Percentiles rank a stretch among this genome's conserved stretches.
Evolutionary conservation across 2,888 invertebrate genomes (phyloP).

Genomic region (Drosophila neonasuta): DNA sequence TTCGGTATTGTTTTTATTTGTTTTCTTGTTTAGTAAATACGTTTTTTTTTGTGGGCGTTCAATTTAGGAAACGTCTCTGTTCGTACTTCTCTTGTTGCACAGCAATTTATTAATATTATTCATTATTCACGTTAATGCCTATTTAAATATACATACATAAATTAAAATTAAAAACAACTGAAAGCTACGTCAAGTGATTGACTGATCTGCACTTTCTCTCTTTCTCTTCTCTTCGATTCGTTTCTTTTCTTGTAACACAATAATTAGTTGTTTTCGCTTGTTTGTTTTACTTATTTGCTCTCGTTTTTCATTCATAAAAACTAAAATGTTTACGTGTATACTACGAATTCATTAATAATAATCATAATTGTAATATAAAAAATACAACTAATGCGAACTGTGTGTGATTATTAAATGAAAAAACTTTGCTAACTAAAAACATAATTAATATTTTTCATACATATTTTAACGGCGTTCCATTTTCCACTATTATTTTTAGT

Average conservation of each 20-base stretch:
- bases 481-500: slow-evolving; percentile 38
- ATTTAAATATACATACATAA: slow-evolving; percentile 50
- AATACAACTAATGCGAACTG: slow-evolving; percentile 13
- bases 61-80: slow-evolving; percentile 43
- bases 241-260: slow-evolving; percentile 22
- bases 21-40: slow-evolving; percentile 15
- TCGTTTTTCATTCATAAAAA: slow-evolving; percentile 6
- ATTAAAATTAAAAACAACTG: slow-evolving; percentile 59
- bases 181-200: slow-evolving; percentile 57
- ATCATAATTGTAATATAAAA: slow-evolving; percentile 12
- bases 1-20: slow-evolving; percentile 25
- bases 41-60: slow-evolving; percentile 25
- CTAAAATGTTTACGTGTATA: slow-evolving; percentile 11
- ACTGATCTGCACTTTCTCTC: slow-evolving; percentile 28
- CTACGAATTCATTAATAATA: slow-evolving; percentile 31
- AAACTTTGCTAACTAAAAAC: slow-evolving; percentile 72
- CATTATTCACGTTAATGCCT: slow-evolving; percentile 49
- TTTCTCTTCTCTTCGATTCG: slow-evolving; percentile 8
- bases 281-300: slow-evolving; percentile 25
- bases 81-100: slow-evolving; percentile 49
- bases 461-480: slow-evolving; percentile 30
- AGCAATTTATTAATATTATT: slow-evolving; percentile 53
- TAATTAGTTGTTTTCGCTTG: slow-evolving; percentile 1
- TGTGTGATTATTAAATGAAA: slow-evolving; percentile 19
- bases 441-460: slow-evolving; percentile 38